Conservation (phyloP, 1,140 invertebrate genomes). For the Argopecten irradians region DNA sequence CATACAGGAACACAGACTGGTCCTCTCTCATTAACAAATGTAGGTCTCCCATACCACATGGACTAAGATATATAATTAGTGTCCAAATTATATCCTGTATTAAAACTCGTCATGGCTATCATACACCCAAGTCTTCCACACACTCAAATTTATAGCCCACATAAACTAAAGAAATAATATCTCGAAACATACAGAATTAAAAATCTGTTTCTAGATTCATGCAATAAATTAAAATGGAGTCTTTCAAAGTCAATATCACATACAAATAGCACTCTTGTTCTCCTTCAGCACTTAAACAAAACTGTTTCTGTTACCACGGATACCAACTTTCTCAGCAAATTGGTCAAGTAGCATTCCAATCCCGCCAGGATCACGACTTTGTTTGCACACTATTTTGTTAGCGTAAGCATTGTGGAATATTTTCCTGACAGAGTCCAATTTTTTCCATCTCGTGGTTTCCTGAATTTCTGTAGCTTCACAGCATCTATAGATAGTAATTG, state of each 20-base stretch:
- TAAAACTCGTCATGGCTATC: too few relatives aligned
- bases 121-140: too few relatives aligned
- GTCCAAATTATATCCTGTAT: too few relatives aligned
- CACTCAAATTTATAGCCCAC: too few relatives aligned
- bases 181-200: too few relatives aligned
- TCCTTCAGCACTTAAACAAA: not conserved
- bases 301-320: constrained; percentile 43
- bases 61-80: too few relatives aligned
- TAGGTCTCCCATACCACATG: too few relatives aligned
- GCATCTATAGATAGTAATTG: constrained; percentile 52
- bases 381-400: constrained; percentile 79
- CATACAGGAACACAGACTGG: not conserved
- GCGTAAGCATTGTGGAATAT: constrained; percentile 80
- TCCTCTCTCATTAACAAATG: too few relatives aligned
- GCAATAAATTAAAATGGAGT: not conserved
- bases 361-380: constrained; percentile 72
- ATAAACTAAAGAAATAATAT: too few relatives aligned
- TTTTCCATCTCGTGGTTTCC: constrained; percentile 78
- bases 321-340: constrained; percentile 81
- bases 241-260: not conserved
- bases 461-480: constrained; percentile 56
- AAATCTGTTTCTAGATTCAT: not conserved
- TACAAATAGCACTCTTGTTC: not conserved
- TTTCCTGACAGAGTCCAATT: constrained; percentile 79
- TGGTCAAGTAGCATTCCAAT: constrained; percentile 79